These are phyloP conservation scores for Luscinia megarhynchos DNA, from an alignment of 2,797 vertebrate genomes.

Conservation along the genomic window DNA sequence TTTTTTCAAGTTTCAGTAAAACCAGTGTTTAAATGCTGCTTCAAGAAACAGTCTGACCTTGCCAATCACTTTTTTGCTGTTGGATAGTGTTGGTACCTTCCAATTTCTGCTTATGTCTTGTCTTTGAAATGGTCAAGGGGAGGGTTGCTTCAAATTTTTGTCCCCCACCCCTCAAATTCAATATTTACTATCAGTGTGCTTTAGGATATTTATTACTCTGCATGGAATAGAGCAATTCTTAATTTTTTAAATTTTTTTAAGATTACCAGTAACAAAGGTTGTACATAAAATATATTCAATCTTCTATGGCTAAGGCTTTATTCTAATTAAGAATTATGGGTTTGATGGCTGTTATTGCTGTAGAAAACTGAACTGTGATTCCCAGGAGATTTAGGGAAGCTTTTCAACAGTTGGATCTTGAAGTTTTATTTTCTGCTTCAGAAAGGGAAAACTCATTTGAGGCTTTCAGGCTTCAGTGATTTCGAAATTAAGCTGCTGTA, in stretches of 20 bases:
- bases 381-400: not conserved
- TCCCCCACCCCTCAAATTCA: not conserved
- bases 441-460: conserved; percentile 38
- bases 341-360: not conserved
- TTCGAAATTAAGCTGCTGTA: conserved; percentile 46
- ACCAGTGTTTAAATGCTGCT: conserved; percentile 50
- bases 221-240: not conserved
- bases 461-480: conserved; percentile 13
- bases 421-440: conserved; percentile 42
- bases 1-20: conserved; percentile 59
- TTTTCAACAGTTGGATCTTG: conserved; percentile 18
- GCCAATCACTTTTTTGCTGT: conserved; percentile 33
- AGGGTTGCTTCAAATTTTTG: not conserved
- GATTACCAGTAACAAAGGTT: not conserved
- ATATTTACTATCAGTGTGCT: not conserved
- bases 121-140: conserved; percentile 41
- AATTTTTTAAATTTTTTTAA: not conserved
- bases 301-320: not conserved
- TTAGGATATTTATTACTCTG: not conserved
- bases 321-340: not conserved
- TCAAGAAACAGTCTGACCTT: conserved; percentile 62
- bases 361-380: not conserved
- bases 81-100: not conserved
- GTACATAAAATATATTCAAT: not conserved
- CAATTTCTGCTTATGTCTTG: not conserved